Base-by-base conservation (phyloP, 2,113 vertebrate genomes). In the Macquaria australasica region DNA sequence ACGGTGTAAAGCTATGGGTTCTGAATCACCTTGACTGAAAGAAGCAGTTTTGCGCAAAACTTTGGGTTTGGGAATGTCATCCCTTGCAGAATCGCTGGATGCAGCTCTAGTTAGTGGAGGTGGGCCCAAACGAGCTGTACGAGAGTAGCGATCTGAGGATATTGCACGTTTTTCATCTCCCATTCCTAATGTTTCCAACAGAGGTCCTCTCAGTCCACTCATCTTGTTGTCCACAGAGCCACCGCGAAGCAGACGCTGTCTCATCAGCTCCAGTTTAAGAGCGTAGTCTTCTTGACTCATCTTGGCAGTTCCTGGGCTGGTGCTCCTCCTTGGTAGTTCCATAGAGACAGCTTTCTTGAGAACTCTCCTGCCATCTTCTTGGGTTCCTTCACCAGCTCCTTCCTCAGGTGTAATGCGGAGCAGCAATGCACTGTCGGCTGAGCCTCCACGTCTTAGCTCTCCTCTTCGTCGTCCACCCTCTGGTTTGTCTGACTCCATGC, bases 11-110 rank as follows among this genome's bases (percentile, higher is more conserved):
- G 96, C 91, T 0, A 98, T 96, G 0, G 98, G 97, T 79, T 99
- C 98, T 0, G 96, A 91, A 0, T 99, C 98, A 0, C 97, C 98
- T 1, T 99, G 98, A 56, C 97, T 98, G 85, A 99, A 99, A 70
- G 98, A 99, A 68, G 98, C 97, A 91, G 98, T 98, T 90, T 99
- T 99, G 60, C 97, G 97, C 81, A 99, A 94, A 34, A 94, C 93
- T 50, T 94, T 96, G 0, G 95, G 91, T 92, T 98, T 97, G 0
- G 95, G 75, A 0, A 94, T 85, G 3, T 96, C 96, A 20, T 97
- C 88, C 90, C 94, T 0, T 45, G 96, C 2, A 83, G 97, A 81
- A 88, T 99, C 98, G 0, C 96, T 99, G 63, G 98, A 99, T 34
- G 97, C 97, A 0, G 97, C 98, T 80, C 97, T 96, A 12, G 94